phyloP scores from a whole-genome alignment of 2,888 invertebrate species.

The Epistrophe grossulariae region DNA sequence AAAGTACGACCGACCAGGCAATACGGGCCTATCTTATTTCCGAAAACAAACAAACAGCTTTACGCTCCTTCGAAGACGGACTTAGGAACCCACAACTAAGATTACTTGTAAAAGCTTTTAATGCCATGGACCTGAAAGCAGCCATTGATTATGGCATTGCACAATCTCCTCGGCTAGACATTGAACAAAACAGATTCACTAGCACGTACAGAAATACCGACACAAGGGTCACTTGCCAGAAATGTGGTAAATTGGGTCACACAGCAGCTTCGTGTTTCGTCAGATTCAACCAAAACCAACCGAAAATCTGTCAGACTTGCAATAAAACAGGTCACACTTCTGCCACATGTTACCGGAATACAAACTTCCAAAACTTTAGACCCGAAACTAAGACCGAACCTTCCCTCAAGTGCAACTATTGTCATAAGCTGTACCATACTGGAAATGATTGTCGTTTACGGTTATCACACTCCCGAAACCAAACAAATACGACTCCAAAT shows the following conservation, averaged over 20 bases:
- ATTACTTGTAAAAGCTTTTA: not conserved
- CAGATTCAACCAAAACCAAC: too few relatives aligned
- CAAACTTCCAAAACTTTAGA: slow-evolving; percentile 13
- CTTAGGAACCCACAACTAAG: not conserved
- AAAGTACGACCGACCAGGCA: too few relatives aligned
- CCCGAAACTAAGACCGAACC: not conserved
- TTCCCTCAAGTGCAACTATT: not conserved
- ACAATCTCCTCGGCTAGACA: not conserved
- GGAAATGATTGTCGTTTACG: not conserved
- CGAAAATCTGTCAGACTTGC: too few relatives aligned
- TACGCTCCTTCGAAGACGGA: too few relatives aligned
- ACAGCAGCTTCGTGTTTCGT: not conserved
- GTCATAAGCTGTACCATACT: too few relatives aligned
- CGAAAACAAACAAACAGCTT: too few relatives aligned
- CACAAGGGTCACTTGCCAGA: not conserved
- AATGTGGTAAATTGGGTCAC: not conserved
- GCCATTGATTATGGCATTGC: not conserved
- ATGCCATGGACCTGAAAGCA: not conserved
- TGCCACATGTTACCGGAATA: too few relatives aligned
- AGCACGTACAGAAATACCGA: not conserved
- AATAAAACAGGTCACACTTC: too few relatives aligned
- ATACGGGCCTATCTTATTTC: too few relatives aligned
- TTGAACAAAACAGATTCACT: not conserved
- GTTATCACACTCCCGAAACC: not conserved
- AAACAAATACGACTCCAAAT: not conserved